phyloP scores from a whole-genome alignment of 1,140 invertebrate genomes.

The Cylas formicarius region DNA sequence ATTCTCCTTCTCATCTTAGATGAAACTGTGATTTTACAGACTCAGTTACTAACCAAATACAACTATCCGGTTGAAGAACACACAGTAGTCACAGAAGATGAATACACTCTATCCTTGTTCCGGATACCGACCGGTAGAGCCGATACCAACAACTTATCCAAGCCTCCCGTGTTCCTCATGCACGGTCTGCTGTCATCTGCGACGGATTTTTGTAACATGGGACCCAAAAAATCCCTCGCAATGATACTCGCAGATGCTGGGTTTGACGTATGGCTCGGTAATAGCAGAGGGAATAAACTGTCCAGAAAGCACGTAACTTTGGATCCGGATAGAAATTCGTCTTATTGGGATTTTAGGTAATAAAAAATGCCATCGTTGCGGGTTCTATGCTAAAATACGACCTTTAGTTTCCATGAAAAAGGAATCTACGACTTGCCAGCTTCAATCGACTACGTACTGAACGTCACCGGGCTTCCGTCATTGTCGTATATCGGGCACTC shows the following conservation, averaged over 20 bases:
- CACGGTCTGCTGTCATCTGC: conserved; percentile 3
- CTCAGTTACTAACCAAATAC: conserved; percentile 25
- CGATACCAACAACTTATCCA: background rate
- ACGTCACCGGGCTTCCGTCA: conserved; percentile 43
- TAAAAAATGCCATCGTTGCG: no score
- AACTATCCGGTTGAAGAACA: conserved; percentile 41
- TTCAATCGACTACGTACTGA: conserved; percentile 50
- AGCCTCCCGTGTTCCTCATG: conserved; percentile 7
- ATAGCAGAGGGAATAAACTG: conserved; percentile 59
- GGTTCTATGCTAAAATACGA: no score
- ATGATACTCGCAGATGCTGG: conserved; percentile 50
- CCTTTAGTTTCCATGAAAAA: conserved; percentile 35
- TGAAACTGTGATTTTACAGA: conserved; percentile 19
- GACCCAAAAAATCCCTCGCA: conserved; percentile 3
- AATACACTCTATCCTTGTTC: conserved; percentile 46
- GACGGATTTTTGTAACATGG: conserved; percentile 2
- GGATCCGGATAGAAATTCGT: conserved; percentile 39
- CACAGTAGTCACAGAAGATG: conserved; percentile 48
- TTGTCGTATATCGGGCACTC: conserved; percentile 54
- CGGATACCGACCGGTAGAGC: conserved; percentile 21
- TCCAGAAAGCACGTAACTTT: conserved; percentile 48
- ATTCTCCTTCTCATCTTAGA: background rate
- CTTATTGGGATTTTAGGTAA: conserved; percentile 47
- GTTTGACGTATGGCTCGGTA: conserved; percentile 67
- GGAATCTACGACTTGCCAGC: conserved; percentile 54